phyloP scores from a whole-genome alignment of 2,888 invertebrate genomes.

The Melanostoma mellinum region DNA sequence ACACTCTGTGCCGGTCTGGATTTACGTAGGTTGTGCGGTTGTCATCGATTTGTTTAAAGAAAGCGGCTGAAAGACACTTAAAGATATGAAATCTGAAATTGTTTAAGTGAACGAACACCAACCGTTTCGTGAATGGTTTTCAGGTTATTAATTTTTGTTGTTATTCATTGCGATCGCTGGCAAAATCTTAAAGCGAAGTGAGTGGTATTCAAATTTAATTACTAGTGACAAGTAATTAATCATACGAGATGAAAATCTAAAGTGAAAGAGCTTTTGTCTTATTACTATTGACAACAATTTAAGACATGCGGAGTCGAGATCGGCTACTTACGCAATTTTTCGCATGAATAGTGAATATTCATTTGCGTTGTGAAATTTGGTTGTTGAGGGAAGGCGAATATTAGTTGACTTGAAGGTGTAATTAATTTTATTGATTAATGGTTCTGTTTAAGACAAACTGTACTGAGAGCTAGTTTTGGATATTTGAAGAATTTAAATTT shows the following conservation, averaged over 20 bases:
- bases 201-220: slow-evolving; percentile 1
- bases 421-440: too few species aligned
- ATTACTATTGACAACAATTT: slow-evolving; percentile 9
- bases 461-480: too few species aligned
- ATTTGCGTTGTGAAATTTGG: too few species aligned
- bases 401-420: too few species aligned
- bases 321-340: neutral
- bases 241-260: neutral
- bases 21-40: slow-evolving; percentile 26
- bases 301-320: neutral
- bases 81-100: slow-evolving; percentile 33
- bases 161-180: too few species aligned
- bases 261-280: neutral
- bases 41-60: slow-evolving; percentile 52
- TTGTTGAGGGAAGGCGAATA: too few species aligned
- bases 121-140: slow-evolving; percentile 21
- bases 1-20: slow-evolving; percentile 16
- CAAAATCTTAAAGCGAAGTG: neutral
- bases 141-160: neutral
- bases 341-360: too few species aligned
- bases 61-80: slow-evolving; percentile 36
- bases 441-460: too few species aligned
- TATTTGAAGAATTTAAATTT: too few species aligned
- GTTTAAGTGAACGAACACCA: slow-evolving; percentile 3
- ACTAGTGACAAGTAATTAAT: slow-evolving; percentile 15